Evolutionary conservation across 1,140 invertebrate genomes (phyloP).

Genomic region (Hetaerina americana): DNA sequence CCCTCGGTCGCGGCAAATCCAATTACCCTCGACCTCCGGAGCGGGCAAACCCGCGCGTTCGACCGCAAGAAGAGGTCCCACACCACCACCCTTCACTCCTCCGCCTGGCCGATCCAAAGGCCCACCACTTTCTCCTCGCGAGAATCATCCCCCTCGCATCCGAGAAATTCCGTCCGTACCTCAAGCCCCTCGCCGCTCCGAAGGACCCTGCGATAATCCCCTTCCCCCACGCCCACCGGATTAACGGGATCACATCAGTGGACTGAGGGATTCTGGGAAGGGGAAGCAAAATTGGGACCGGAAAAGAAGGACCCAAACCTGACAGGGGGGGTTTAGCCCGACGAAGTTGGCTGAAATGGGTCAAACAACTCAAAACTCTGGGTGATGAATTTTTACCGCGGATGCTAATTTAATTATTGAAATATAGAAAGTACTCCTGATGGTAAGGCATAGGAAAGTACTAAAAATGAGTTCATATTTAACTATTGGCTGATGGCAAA

Average conservation of each 20-base stretch:
- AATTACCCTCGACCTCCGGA: not conserved
- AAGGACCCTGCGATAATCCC: not conserved
- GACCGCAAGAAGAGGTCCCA: not conserved
- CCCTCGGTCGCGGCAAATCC: not conserved
- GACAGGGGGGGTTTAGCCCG: no score
- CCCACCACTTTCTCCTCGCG: not conserved
- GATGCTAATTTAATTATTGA: no score
- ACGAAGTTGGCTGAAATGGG: no score
- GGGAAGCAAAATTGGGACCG: not conserved
- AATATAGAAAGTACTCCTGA: no score
- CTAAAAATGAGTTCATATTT: no score
- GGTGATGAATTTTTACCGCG: no score
- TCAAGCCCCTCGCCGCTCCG: not conserved
- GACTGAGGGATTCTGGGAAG: not conserved
- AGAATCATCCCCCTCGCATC: not conserved
- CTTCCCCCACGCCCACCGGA: not conserved
- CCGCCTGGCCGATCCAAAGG: no score
- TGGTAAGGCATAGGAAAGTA: no score
- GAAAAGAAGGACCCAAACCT: not conserved
- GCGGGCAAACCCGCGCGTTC: not conserved
- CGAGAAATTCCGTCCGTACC: not conserved
- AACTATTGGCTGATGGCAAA: no score
- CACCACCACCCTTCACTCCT: no score
- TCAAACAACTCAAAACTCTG: no score
- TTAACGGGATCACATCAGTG: not conserved